Evolutionary conservation across 2,888 invertebrate species (phyloP).

Genomic region (Morpho achilles): DNA sequence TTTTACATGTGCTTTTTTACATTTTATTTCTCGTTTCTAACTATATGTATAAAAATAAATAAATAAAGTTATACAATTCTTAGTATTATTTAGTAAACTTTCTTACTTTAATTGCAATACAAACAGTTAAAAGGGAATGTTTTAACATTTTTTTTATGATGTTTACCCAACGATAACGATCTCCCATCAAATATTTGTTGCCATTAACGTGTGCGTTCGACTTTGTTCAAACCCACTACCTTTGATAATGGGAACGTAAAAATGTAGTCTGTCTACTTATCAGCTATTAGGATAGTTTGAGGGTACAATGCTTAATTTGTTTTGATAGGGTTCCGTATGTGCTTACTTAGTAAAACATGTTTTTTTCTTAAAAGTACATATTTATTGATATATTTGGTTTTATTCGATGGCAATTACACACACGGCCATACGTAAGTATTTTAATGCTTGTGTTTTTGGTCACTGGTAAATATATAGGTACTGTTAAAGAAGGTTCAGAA

Average conservation of each 20-base stretch:
- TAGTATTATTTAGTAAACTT: too few relatives aligned
- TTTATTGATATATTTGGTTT: neutral
- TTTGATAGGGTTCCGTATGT: neutral
- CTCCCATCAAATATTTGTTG: constrained; percentile 31
- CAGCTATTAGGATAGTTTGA: constrained; percentile 14
- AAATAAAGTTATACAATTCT: too few relatives aligned
- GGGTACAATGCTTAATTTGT: neutral
- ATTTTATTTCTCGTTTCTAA: too few relatives aligned
- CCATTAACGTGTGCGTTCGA: constrained; percentile 32
- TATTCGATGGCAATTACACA: too few relatives aligned
- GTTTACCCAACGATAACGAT: constrained; percentile 27
- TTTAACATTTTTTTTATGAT: constrained; percentile 17
- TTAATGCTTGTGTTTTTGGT: too few relatives aligned
- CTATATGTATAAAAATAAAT: too few relatives aligned
- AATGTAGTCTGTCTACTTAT: constrained; percentile 18
- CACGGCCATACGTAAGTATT: too few relatives aligned
- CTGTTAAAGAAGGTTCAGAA: too few relatives aligned
- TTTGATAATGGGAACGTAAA: constrained; percentile 18
- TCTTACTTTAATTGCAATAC: too few relatives aligned
- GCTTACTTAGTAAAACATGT: neutral
- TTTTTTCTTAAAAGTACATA: neutral
- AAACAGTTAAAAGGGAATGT: too few relatives aligned
- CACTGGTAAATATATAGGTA: too few relatives aligned
- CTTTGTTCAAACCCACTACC: constrained; percentile 19
- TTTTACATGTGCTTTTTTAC: too few relatives aligned